These are phyloP conservation scores for Atherinomorus stipes DNA, from an alignment of 2,113 vertebrate genomes.

Conservation along the genomic window DNA sequence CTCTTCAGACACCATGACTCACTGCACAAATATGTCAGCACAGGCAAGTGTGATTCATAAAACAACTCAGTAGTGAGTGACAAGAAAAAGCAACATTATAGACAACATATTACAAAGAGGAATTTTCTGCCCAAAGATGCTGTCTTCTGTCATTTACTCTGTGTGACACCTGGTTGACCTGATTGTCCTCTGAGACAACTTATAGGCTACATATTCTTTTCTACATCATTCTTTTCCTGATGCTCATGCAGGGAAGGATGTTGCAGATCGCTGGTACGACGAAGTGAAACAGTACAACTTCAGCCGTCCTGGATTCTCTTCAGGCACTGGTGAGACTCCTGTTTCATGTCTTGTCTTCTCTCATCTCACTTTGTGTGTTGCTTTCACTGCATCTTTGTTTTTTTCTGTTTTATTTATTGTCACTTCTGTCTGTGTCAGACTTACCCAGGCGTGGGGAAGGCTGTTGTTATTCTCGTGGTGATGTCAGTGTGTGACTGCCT, in stretches of 20 bases:
- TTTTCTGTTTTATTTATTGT: constrained; percentile 32
- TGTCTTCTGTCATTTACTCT: constrained; percentile 4
- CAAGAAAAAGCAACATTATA: constrained; percentile 25
- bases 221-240: background rate
- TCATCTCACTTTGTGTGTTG: constrained; percentile 12
- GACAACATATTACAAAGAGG: constrained; percentile 12
- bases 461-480: constrained; percentile 33
- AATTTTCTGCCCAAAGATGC: constrained; percentile 15
- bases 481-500: constrained; percentile 38
- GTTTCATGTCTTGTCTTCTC: background rate
- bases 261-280: constrained; percentile 95
- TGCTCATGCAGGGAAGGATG: constrained; percentile 88
- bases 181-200: constrained; percentile 14
- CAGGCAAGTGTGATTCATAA: constrained; percentile 47
- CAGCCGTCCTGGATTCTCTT: constrained; percentile 93
- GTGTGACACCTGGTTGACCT: constrained; percentile 1
- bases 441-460: constrained; percentile 15
- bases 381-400: constrained; percentile 18
- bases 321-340: constrained; percentile 89
- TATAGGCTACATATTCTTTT: too few species aligned
- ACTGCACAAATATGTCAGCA: constrained; percentile 64
- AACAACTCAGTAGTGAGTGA: constrained; percentile 22
- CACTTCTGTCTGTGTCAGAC: constrained; percentile 20
- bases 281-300: constrained; percentile 98
- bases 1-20: constrained; percentile 65